Conservation (phyloP, 2,797 vertebrate genomes). For the Peromyscus eremicus region DNA sequence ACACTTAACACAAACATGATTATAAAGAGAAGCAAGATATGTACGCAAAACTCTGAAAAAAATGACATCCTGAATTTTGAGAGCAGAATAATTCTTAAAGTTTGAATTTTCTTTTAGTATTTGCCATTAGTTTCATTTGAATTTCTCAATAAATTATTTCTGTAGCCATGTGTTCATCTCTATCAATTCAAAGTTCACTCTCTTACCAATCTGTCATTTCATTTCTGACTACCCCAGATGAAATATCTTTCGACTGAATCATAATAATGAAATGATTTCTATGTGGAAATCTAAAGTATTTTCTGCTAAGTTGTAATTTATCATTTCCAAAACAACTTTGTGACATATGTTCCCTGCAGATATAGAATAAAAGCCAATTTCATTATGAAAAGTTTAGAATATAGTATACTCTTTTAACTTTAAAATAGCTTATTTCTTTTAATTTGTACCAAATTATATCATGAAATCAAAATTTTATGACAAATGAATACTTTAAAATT, state of each 20-base stretch:
- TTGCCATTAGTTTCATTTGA: constrained; percentile 38
- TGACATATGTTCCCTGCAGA: neutral
- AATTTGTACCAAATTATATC: neutral
- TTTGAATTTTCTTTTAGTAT: constrained; percentile 56
- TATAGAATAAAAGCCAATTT: constrained; percentile 49
- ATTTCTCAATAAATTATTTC: constrained; percentile 53
- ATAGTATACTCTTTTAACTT: neutral
- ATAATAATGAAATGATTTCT: constrained; percentile 52
- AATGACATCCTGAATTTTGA: neutral
- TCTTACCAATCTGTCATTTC: constrained; percentile 68
- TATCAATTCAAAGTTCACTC: constrained; percentile 70
- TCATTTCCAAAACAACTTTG: constrained; percentile 52
- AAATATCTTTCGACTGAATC: constrained; percentile 67
- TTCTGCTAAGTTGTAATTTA: constrained; percentile 45
- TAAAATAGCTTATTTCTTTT: neutral
- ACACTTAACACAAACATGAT: neutral
- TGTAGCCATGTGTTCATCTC: constrained; percentile 55
- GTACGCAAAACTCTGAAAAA: neutral
- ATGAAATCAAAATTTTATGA: neutral
- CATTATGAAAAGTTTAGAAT: constrained; percentile 33
- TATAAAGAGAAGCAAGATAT: neutral
- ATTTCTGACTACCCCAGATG: constrained; percentile 67
- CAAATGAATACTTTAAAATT: neutral
- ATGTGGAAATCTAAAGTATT: constrained; percentile 66
- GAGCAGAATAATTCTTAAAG: neutral